Percentiles rank a stretch among this genome's conserved stretches.
Evolutionary conservation across 2,113 vertebrate species (phyloP).

Genomic region (Rhodinocichla rosea): DNA sequence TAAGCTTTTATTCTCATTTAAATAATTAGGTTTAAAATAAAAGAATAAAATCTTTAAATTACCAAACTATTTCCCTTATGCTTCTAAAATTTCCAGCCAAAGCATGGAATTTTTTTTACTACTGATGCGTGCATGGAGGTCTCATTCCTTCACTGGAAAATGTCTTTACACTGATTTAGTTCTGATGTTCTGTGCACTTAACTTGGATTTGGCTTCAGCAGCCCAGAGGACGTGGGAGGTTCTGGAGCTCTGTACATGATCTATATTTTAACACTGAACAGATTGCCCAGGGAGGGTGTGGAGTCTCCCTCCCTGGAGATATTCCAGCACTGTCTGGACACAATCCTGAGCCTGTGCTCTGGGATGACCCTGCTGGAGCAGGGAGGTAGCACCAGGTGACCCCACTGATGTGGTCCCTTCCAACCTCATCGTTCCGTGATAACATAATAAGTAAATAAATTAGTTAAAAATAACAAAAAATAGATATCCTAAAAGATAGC

Average conservation of each 20-base stretch:
- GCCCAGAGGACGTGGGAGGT: not conserved
- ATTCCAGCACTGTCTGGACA: not conserved
- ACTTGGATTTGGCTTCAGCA: not conserved
- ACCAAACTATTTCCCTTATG: not conserved
- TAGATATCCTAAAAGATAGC: not conserved
- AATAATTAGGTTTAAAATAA: not conserved
- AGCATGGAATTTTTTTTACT: not conserved
- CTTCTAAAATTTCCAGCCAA: not conserved
- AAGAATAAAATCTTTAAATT: not conserved
- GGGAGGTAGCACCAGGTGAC: not conserved
- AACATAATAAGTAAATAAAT: not conserved
- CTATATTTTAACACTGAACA: not conserved
- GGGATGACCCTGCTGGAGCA: not conserved
- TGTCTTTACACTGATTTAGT: not conserved
- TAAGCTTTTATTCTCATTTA: not conserved
- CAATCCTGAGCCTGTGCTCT: not conserved
- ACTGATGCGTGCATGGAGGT: accelerated
- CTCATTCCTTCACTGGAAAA: not conserved
- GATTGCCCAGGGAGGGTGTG: not conserved
- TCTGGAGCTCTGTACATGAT: not conserved
- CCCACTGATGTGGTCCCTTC: not conserved
- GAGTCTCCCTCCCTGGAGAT: not conserved
- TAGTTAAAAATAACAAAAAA: too few species aligned
- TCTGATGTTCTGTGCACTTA: not conserved
- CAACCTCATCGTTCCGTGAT: not conserved